Conservation (phyloP, 2,113 vertebrate genomes). For the Setophaga coronata region DNA sequence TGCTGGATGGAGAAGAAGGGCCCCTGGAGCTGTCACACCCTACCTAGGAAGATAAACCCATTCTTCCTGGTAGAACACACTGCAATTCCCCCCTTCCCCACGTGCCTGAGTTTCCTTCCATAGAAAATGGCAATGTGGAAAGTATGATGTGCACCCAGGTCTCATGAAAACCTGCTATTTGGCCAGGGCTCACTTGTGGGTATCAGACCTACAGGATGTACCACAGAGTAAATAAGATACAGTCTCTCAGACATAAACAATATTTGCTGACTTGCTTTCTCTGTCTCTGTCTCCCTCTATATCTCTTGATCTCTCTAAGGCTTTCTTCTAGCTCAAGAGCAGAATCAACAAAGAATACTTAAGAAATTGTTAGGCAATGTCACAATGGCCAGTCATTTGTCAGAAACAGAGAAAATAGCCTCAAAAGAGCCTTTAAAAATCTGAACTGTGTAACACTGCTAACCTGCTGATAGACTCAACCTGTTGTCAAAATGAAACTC, state of each 20-base stretch:
- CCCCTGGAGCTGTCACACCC: background rate
- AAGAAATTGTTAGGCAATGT: rapidly evolving
- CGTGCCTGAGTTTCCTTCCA: background rate
- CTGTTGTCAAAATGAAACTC: background rate
- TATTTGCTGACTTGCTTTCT: background rate
- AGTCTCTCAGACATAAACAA: background rate
- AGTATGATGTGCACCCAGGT: rapidly evolving
- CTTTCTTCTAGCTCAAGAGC: background rate
- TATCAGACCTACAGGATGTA: background rate
- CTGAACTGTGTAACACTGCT: background rate
- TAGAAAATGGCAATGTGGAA: background rate
- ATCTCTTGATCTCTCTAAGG: background rate
- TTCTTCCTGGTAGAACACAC: no score
- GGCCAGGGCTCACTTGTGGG: rapidly evolving
- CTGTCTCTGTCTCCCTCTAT: background rate
- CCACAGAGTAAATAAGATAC: background rate
- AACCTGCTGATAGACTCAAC: background rate
- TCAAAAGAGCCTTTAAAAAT: background rate
- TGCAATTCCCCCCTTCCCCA: background rate
- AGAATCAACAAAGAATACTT: background rate
- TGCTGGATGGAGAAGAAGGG: background rate
- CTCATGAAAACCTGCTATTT: rapidly evolving
- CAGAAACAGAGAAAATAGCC: background rate
- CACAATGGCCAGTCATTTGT: background rate
- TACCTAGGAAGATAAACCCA: background rate